phyloP scores from a whole-genome alignment of 2,888 invertebrate species.

The Formica aserva region DNA sequence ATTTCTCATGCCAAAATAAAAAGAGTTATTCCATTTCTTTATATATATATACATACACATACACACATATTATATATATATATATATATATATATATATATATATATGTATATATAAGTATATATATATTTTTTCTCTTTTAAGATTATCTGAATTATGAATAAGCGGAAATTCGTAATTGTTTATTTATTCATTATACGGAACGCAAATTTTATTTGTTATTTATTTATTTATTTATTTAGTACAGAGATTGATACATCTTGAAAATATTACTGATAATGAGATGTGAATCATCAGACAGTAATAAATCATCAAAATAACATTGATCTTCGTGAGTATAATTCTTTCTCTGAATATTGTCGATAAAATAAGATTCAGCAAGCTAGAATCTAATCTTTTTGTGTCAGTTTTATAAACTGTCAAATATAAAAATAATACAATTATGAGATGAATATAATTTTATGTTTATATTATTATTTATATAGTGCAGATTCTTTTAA shows the following conservation, averaged over 20 bases:
- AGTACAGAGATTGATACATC: neutral
- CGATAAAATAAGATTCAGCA: neutral
- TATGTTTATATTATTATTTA: neutral
- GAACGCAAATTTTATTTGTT: too few relatives aligned
- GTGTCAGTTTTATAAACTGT: conserved; percentile 4
- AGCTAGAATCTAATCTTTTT: conserved; percentile 2
- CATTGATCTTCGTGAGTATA: neutral
- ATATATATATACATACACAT: too few relatives aligned
- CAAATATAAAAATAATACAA: neutral
- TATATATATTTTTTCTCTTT: too few relatives aligned
- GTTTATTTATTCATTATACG: too few relatives aligned
- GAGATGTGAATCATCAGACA: neutral
- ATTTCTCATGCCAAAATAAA: too few relatives aligned
- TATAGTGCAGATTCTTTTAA: neutral
- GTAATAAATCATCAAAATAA: neutral
- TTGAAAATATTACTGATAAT: neutral
- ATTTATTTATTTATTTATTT: neutral
- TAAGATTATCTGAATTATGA: too few relatives aligned
- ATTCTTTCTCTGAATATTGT: neutral
- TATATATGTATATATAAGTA: too few relatives aligned
- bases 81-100: too few relatives aligned
- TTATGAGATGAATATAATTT: conserved; percentile 7
- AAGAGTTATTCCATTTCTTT: too few relatives aligned
- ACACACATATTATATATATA: too few relatives aligned
- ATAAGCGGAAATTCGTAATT: neutral